Base-by-base conservation (phyloP, 1,140 invertebrate species). In the Drosophila orosa region DNA sequence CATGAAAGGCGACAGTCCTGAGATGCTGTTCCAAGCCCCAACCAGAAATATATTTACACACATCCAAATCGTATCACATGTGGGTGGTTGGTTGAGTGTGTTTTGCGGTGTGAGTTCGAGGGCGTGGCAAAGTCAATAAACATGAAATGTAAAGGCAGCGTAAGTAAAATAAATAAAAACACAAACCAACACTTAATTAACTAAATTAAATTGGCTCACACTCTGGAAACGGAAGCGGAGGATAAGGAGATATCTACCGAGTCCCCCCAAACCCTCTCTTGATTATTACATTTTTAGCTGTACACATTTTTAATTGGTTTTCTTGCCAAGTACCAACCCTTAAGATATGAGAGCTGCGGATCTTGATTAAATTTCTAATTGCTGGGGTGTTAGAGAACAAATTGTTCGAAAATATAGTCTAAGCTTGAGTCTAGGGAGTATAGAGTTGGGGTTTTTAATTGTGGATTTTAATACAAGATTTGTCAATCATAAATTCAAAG, bases 1-100 rank as follows among this genome's bases (percentile, higher is more conserved):
- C 97, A 99, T 98, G 93, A 99, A 99, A 17, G 98, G 98, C 25
- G 98, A 99, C 39, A 99, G 93, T 31, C 98, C 98, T 15, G 98
- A 99, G 78, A 99, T 93, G 82, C 98, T 99, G 45, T 44, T 27
- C 59, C 57, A 13, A 39, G 35, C 27, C 63, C n/a, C 31, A 48
- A 10, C 15, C 24, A 25, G 15, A 47, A 25, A 25, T n/a, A 45
- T 27, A 6, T n/a, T n/a, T 27, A 27, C 25, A 27, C 3, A 31
- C 24, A 47, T 25, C 22, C 29, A 24, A 15, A 61, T 55, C 24
- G 58, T 12, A 25, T 42, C 58, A 59, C 25, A 29, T 62, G 45
- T 54, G 50, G 19, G 50, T 33, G 31, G 50, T 24, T 15, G 47
- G 59, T 45, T 52, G 59, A 17, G 58, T 67, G 66, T 17, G 42